Evolutionary conservation across 2,888 invertebrate genomes (phyloP).

Genomic region (Cybosia mesomella): DNA sequence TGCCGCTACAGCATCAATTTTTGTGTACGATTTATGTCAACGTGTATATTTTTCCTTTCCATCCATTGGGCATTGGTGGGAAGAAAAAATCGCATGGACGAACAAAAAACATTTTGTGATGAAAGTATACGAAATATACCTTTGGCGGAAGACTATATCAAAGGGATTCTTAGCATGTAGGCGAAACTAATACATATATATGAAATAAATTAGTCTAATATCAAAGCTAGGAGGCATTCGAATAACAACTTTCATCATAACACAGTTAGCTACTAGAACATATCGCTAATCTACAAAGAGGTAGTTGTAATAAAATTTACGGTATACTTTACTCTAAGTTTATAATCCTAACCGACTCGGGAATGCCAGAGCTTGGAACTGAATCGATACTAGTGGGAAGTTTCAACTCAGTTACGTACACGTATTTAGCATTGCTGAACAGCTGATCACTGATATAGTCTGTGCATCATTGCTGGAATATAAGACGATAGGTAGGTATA

Average conservation of each 20-base stretch:
- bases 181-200: background rate
- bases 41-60: background rate
- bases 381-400: conserved; percentile 20
- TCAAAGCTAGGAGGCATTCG: background rate
- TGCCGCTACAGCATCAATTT: too few species aligned
- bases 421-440: conserved; percentile 29
- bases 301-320: conserved; percentile 33
- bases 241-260: conserved; percentile 11
- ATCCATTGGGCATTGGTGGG: too few species aligned
- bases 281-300: conserved; percentile 35
- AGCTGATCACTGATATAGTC: too few species aligned
- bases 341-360: conserved; percentile 30
- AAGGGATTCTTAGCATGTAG: background rate
- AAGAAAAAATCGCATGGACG: too few species aligned
- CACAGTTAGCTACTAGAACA: conserved; percentile 21
- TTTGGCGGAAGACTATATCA: background rate
- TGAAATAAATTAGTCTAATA: background rate
- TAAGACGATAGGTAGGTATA: too few species aligned
- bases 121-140: background rate
- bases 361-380: conserved; percentile 31
- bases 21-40: too few species aligned
- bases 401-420: conserved; percentile 32
- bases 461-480: too few species aligned
- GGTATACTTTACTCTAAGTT: conserved; percentile 27
- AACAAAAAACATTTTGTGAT: background rate